Evolutionary conservation across 2,888 invertebrate species (phyloP), one percentile per base, ranked within the genome.

Genomic region (Eucriotettix oculatus): DNA sequence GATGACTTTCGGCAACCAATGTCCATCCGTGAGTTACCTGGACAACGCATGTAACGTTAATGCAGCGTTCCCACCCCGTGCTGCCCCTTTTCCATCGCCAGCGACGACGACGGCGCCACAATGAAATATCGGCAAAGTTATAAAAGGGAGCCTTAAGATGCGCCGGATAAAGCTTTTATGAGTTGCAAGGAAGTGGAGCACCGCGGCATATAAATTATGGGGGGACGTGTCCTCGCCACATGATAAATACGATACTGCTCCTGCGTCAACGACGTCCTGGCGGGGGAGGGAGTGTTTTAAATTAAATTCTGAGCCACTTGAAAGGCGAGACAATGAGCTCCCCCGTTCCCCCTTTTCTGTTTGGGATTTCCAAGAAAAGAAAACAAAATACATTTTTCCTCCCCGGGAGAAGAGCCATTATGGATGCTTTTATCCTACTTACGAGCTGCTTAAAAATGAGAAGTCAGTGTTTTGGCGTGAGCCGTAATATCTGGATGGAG

Each of bases 81-180:
- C 48, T 48, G 48, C 48, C 48, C 48, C 48, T 1, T 12, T 14
- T 12, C 12, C 12, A 48, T n/a, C 48, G 48, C 48, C 48, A n/a
- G 48, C 48, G 48, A n/a, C 48, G 14, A n/a, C 14, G 48, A 48
- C 61, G 60, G 62, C 59, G 60, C 62, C 62, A 59, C 62, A 64
- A 60, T 64, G 63, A 64, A 64, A 64, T 64, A 64, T 64, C 59
- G 62, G 60, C 57, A 62, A 62, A 63, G 58, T 62, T 62, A 59
- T 52, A 54, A 62, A 55, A 58, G 57, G 58, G 54, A 54, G 58
- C 58, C 54, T 59, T 44, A 59, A 59, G 59, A 59, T 55, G 59
- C 55, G 48, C 54, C 59, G 62, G 62, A 62, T 62, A 62, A 62
- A 62, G 62, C 58, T 62, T 62, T 60, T 60, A 62, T 62, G 62